phyloP scores from a whole-genome alignment of 2,797 vertebrate species.

The Paratrypauchen microcephalus region DNA sequence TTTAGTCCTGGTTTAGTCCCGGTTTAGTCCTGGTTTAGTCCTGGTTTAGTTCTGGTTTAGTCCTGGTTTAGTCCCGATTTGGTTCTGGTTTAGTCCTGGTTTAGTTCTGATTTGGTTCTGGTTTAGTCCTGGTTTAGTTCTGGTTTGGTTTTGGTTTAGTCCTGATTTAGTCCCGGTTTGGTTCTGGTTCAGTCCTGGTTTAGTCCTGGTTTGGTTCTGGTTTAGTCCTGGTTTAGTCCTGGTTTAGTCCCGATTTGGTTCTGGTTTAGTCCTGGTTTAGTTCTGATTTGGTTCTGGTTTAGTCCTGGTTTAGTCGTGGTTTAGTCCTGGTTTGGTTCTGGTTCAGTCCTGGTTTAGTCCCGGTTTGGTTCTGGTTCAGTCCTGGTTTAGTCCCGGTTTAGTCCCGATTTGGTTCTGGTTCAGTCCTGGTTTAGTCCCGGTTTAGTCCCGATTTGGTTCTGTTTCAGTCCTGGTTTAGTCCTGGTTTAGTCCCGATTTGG shows the following conservation, averaged over 20 bases:
- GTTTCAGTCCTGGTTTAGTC: background rate
- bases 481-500: too few species aligned
- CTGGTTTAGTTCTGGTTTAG: background rate
- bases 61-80: background rate
- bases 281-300: background rate
- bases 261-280: background rate
- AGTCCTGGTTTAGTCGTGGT: background rate
- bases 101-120: too few species aligned
- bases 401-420: background rate
- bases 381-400: background rate
- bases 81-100: too few species aligned
- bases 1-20: background rate
- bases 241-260: too few species aligned
- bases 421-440: too few species aligned
- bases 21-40: background rate
- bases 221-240: too few species aligned
- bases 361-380: background rate
- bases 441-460: background rate
- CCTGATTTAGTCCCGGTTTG: background rate
- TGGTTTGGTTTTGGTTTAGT: background rate
- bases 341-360: background rate
- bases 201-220: too few species aligned
- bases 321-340: background rate
- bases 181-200: background rate
- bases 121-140: too few species aligned